These are phyloP conservation scores for Brachionus angularis DNA, from an alignment of 1,140 invertebrate species.

Conservation along the genomic window DNA sequence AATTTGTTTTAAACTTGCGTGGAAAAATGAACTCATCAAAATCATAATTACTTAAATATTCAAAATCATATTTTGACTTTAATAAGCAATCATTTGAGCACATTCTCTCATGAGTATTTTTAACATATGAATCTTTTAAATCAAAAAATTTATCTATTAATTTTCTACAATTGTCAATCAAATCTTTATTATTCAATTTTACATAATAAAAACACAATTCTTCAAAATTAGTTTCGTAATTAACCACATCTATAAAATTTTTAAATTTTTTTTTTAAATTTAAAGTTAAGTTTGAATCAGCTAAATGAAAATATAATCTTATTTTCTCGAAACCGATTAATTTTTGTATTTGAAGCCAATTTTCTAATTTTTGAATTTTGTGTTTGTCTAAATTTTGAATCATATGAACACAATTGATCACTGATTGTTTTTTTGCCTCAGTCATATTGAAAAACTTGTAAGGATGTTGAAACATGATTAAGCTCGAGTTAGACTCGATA, in stretches of 20 bases:
- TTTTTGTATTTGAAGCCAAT: neutral
- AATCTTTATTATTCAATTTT: neutral
- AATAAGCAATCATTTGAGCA: neutral
- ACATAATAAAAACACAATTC: neutral
- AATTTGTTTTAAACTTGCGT: neutral
- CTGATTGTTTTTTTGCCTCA: neutral
- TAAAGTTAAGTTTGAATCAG: neutral
- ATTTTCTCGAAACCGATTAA: constrained; percentile 8
- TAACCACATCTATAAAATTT: neutral
- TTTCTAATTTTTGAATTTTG: neutral
- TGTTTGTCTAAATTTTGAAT: neutral
- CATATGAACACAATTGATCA: constrained; percentile 27
- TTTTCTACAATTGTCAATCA: neutral
- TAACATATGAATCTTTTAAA: neutral
- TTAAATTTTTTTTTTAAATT: neutral
- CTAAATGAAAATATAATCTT: neutral
- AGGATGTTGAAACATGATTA: neutral
- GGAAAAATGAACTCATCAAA: neutral
- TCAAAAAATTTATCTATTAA: neutral
- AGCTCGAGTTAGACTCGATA: neutral
- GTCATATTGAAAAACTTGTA: neutral
- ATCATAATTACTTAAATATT: neutral
- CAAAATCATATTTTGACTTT: neutral
- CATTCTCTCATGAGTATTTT: neutral
- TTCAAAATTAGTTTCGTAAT: neutral